Percentiles rank a stretch among this genome's conserved stretches.
These are phyloP conservation scores for Eulemur albifrons DNA, from an alignment of 2,797 vertebrate genomes.

Conservation along the genomic window DNA sequence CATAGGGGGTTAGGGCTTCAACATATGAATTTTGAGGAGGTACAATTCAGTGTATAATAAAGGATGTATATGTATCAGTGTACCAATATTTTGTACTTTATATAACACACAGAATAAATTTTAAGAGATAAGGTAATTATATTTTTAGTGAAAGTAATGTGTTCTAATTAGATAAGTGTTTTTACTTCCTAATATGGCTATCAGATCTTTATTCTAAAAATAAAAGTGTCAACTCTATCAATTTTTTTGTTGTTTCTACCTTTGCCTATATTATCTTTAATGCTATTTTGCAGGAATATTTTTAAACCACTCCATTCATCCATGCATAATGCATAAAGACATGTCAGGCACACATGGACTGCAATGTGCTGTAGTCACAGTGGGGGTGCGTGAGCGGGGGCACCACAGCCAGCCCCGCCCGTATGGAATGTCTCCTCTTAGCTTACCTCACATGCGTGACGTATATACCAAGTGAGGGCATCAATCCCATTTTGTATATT, in stretches of 20 bases:
- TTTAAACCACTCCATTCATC: neutral
- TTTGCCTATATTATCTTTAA: neutral
- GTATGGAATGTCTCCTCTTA: neutral
- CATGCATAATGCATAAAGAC: neutral
- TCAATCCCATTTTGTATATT: neutral
- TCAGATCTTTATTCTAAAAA: neutral
- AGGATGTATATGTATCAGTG: neutral
- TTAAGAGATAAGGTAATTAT: neutral
- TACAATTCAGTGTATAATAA: neutral
- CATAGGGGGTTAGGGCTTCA: neutral
- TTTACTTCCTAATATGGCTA: slow-evolving; percentile 3
- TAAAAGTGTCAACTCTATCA: neutral
- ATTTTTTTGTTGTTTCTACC: neutral
- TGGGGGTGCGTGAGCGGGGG: neutral
- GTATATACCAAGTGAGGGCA: neutral
- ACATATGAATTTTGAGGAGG: neutral
- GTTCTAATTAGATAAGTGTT: neutral
- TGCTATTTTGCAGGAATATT: neutral
- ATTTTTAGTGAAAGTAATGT: neutral
- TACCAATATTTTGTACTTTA: neutral
- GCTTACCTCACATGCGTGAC: neutral
- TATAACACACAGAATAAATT: neutral
- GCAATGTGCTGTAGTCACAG: neutral
- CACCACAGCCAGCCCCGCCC: neutral
- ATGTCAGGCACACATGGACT: neutral